Evolutionary conservation across 2,888 invertebrate species (phyloP).

Genomic region (Pecten maximus): DNA sequence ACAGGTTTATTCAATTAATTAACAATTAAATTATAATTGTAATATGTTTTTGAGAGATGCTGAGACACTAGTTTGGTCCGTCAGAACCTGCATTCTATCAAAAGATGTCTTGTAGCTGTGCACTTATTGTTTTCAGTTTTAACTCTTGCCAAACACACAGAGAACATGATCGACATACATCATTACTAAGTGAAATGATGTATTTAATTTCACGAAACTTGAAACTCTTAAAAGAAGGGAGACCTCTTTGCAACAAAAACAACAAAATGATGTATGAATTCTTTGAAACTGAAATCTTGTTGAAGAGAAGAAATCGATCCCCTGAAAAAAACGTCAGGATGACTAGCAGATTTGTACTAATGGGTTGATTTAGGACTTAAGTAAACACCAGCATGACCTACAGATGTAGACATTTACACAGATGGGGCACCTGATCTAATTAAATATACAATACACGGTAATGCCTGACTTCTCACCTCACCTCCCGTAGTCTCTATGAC

Average conservation of each 20-base stretch:
- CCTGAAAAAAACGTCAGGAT: background rate
- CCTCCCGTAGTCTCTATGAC: background rate
- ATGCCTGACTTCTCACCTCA: too few relatives aligned
- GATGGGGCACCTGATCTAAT: conserved; percentile 12
- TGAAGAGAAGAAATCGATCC: background rate
- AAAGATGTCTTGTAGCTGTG: background rate
- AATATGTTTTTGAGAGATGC: too few relatives aligned
- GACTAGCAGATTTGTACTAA: conserved; percentile 3
- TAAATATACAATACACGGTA: background rate
- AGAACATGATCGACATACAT: background rate
- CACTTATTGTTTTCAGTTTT: background rate
- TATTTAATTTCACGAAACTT: background rate
- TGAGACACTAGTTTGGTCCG: too few relatives aligned
- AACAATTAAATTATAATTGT: too few relatives aligned
- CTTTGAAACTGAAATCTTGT: background rate
- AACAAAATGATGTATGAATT: background rate
- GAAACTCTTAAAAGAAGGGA: background rate
- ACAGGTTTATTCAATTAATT: too few relatives aligned
- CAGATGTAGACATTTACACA: background rate
- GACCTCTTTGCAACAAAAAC: background rate
- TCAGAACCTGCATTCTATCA: background rate
- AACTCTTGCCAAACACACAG: background rate
- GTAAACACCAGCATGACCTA: background rate
- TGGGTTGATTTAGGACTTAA: background rate
- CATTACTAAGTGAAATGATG: conserved; percentile 12